phyloP scores from a whole-genome alignment of 2,797 vertebrate species.

The Erethizon dorsatum region DNA sequence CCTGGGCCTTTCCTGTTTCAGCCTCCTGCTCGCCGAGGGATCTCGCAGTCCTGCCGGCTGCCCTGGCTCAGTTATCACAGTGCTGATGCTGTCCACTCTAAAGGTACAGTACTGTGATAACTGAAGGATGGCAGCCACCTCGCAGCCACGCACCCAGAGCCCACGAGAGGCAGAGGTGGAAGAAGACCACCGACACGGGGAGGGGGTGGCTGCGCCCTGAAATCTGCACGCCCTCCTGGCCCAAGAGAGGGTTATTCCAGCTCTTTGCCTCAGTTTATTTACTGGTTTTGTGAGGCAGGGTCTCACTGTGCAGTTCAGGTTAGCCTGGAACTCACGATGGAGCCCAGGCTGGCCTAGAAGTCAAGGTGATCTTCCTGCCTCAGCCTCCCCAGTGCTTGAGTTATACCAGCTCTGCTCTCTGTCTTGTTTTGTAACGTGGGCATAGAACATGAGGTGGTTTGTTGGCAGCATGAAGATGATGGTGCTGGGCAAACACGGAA shows the following conservation, averaged over 20 bases:
- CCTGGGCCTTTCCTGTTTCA: slow-evolving; percentile 30
- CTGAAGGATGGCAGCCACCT: slow-evolving; percentile 99
- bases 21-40: background rate
- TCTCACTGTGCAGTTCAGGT: background rate
- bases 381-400: background rate
- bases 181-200: background rate
- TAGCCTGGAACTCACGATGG: background rate
- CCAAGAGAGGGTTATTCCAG: background rate
- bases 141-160: background rate
- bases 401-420: background rate
- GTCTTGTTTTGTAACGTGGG: background rate
- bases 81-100: slow-evolving; percentile 99
- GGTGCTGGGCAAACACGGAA: background rate
- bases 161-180: fast-evolving
- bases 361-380: background rate
- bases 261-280: background rate
- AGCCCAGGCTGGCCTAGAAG: background rate
- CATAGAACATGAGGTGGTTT: background rate
- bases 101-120: slow-evolving; percentile 99
- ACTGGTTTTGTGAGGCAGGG: background rate
- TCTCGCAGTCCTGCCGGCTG: slow-evolving; percentile 93
- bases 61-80: slow-evolving; percentile 99
- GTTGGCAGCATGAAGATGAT: background rate
- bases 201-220: background rate
- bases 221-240: background rate